A percentile compares a stretch with the other conserved stretches of the same genome.
phyloP scores from a whole-genome alignment of 2,888 invertebrate species.

The Drosophila parthenogenetica region DNA sequence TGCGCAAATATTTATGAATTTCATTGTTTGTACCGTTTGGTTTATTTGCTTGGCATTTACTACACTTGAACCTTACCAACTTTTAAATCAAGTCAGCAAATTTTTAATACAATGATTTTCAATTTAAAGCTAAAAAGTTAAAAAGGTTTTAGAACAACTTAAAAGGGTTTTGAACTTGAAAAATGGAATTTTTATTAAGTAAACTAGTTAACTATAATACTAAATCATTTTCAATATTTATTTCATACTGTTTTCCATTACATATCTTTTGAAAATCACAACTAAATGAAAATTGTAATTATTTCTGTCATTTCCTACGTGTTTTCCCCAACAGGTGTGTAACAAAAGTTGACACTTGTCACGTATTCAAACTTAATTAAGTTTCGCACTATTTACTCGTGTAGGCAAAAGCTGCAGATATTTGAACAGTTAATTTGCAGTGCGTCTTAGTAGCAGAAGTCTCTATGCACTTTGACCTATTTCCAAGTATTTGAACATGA shows the following conservation, averaged over 20 bases:
- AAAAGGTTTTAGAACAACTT: too few species aligned
- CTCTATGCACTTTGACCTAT: conserved; percentile 21
- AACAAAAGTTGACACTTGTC: background rate
- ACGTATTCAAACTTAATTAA: conserved; percentile 1
- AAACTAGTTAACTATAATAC: too few species aligned
- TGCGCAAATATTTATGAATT: conserved; percentile 55
- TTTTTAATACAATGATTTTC: background rate
- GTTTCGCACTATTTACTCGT: conserved; percentile 2
- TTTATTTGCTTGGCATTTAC: conserved; percentile 34
- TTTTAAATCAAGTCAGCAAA: too few species aligned
- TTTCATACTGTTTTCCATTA: too few species aligned
- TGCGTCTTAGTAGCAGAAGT: too few species aligned
- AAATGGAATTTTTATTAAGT: too few species aligned
- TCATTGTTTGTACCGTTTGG: conserved; percentile 34
- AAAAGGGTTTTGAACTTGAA: too few species aligned
- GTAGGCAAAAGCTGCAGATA: conserved; percentile 15
- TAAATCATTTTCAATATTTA: too few species aligned
- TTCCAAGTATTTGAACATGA: conserved; percentile 4
- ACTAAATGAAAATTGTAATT: too few species aligned
- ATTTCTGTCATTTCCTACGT: background rate
- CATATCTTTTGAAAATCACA: too few species aligned
- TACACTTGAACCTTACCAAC: background rate
- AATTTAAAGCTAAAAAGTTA: too few species aligned
- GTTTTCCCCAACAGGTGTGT: background rate
- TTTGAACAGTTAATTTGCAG: background rate